phyloP scores from a whole-genome alignment of 2,113 vertebrate genomes.

The Opisthocomus hoazin region DNA sequence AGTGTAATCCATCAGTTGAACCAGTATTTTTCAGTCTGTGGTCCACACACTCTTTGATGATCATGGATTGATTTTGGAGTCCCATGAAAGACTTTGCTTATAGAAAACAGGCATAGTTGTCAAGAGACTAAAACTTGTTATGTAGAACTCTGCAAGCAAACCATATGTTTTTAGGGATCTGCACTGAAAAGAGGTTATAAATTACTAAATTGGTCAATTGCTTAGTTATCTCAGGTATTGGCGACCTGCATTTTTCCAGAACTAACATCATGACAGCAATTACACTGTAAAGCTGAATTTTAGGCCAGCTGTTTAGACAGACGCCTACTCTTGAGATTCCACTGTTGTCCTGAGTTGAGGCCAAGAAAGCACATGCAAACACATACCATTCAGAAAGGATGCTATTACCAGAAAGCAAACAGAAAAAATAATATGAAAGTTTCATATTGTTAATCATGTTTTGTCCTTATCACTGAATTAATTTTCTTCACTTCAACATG shows the following conservation, averaged over 20 bases:
- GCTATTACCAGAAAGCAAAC: not conserved
- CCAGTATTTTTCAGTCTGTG: not conserved
- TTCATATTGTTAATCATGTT: not conserved
- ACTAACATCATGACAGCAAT: not conserved
- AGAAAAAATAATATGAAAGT: not conserved
- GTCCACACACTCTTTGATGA: not conserved
- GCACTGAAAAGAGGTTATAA: not conserved
- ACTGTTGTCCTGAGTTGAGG: not conserved
- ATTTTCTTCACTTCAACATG: not conserved
- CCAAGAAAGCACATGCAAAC: not conserved
- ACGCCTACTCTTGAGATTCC: not conserved
- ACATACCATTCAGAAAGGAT: not conserved
- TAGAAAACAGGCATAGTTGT: not conserved
- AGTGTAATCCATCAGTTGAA: not conserved
- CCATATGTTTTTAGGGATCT: not conserved
- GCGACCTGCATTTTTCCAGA: not conserved
- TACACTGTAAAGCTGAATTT: not conserved
- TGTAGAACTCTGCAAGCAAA: not conserved
- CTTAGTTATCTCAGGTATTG: not conserved
- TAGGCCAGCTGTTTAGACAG: not conserved
- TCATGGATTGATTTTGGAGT: not conserved
- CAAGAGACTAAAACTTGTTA: not conserved
- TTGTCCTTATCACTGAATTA: not conserved
- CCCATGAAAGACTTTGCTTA: not conserved
- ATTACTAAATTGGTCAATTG: not conserved